Percentiles rank a stretch among this genome's conserved stretches.
These are phyloP conservation scores for Pteria penguin DNA, from an alignment of 2,888 invertebrate species.

Conservation along the genomic window DNA sequence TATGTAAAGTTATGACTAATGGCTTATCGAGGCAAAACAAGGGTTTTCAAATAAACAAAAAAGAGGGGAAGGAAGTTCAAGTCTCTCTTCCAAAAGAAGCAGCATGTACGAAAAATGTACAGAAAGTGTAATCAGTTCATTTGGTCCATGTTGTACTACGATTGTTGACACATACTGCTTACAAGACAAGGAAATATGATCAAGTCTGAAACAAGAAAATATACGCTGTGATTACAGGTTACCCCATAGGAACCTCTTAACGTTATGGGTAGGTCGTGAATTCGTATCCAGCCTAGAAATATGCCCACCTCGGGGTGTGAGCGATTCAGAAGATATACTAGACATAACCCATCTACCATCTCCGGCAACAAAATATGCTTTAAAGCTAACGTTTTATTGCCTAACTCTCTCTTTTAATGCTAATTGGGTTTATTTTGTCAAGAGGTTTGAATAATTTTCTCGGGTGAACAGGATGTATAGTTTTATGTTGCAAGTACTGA, in stretches of 20 bases:
- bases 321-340: not conserved
- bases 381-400: not conserved
- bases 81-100: no score
- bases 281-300: slow-evolving; percentile 14
- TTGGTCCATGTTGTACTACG: no score
- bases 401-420: not conserved
- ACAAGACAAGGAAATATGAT: not conserved
- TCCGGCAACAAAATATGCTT: not conserved
- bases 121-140: no score
- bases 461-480: not conserved
- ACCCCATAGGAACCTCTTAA: not conserved
- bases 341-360: not conserved
- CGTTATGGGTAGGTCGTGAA: no score
- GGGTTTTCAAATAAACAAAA: no score
- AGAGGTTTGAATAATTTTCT: not conserved
- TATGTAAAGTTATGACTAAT: not conserved
- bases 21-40: not conserved
- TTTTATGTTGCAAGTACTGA: no score
- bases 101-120: no score
- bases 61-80: no score
- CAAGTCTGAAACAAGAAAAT: not conserved
- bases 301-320: slow-evolving; percentile 14
- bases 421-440: not conserved
- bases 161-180: no score
- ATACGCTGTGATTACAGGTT: no score